A percentile compares a stretch with the other conserved stretches of the same genome.
Conservation (phyloP, 1,140 invertebrate species). For the Zaprionus vittiger region DNA sequence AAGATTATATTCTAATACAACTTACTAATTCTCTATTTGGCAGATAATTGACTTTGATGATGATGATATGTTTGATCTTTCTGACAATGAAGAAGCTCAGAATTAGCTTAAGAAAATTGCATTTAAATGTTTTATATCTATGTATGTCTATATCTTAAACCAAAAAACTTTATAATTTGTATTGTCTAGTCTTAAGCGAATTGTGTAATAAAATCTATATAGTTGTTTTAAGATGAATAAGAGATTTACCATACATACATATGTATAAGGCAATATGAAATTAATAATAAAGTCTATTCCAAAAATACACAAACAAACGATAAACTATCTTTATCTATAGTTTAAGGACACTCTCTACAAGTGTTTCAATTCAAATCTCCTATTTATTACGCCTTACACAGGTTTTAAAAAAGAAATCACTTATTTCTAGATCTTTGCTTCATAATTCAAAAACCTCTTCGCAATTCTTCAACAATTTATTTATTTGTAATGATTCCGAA, state of each 20-base stretch:
- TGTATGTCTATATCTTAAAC: conserved; percentile 15
- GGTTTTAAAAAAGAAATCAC: too few species aligned
- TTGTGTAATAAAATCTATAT: conserved; percentile 12
- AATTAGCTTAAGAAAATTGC: conserved; percentile 26
- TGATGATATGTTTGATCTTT: conserved; percentile 77
- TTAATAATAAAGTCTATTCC: too few species aligned
- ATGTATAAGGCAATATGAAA: too few species aligned
- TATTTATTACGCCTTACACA: too few species aligned
- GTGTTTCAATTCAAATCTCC: too few species aligned
- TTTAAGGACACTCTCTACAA: too few species aligned
- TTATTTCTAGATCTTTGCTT: neutral
- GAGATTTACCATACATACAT: too few species aligned
- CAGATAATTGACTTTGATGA: conserved; percentile 83
- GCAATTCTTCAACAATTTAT: neutral
- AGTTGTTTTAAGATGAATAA: neutral
- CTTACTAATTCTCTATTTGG: conserved; percentile 1
- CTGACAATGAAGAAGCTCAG: conserved; percentile 61
- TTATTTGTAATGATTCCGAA: neutral
- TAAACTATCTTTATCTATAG: too few species aligned
- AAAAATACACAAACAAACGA: too few species aligned
- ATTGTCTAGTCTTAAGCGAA: neutral
- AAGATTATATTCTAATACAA: neutral
- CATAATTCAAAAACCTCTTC: neutral
- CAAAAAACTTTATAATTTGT: conserved; percentile 36
- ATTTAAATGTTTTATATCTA: neutral